Percentiles rank a stretch among this genome's conserved stretches.
Conservation (phyloP, 2,888 invertebrate species). For the Drosophila subsilvestris region DNA sequence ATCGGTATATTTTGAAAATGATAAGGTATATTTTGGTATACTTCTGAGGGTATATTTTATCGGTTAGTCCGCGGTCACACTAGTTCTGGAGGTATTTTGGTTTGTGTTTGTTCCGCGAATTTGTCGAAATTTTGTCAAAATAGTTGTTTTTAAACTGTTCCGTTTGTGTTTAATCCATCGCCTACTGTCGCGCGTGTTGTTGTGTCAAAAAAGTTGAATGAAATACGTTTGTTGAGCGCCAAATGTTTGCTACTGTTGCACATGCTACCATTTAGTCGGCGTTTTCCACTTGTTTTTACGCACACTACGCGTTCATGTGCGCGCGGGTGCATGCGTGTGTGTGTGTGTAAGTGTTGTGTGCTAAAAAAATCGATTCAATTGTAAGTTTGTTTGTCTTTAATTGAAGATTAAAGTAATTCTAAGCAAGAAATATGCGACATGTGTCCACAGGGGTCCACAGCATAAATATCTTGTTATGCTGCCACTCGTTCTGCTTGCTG, state of each 20-base stretch:
- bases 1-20: too few species aligned
- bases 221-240: neutral
- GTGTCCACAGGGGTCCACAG: constrained; percentile 15
- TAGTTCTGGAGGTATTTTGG: too few species aligned
- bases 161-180: neutral
- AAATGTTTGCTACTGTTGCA: constrained; percentile 11
- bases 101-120: constrained; percentile 26
- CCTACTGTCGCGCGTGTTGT: neutral
- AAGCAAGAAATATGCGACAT: constrained; percentile 12
- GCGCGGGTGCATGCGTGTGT: constrained; percentile 9
- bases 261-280: constrained; percentile 52
- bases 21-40: too few species aligned
- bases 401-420: constrained; percentile 58
- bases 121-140: neutral
- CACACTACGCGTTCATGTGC: constrained; percentile 44
- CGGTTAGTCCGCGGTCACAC: too few species aligned
- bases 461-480: constrained; percentile 18
- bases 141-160: neutral
- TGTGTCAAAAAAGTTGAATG: neutral
- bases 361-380: constrained; percentile 68
- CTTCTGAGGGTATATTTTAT: too few species aligned
- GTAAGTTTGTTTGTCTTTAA: constrained; percentile 65
- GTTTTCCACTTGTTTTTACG: constrained; percentile 70
- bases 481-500: constrained; percentile 7
- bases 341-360: constrained; percentile 41